A percentile compares a stretch with the other conserved stretches of the same genome.
These are phyloP conservation scores for Nothocercus julius DNA, from an alignment of 2,113 vertebrate genomes.

Conservation along the genomic window DNA sequence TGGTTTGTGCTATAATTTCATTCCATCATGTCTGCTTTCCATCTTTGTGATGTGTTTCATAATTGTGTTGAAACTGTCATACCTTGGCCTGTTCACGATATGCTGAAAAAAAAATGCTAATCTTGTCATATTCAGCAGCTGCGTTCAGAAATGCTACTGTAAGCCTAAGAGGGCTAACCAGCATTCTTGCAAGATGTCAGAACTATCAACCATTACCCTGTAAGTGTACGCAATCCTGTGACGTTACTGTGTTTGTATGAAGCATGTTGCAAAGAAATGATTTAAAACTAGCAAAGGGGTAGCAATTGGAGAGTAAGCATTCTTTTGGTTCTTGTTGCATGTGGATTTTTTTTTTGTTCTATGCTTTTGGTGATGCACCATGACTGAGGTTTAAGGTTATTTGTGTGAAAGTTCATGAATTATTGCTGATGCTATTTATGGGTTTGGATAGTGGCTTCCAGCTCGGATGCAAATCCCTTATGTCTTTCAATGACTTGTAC, in stretches of 20 bases:
- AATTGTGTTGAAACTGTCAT: slow-evolving; percentile 57
- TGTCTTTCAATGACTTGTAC: background rate
- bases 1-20: background rate
- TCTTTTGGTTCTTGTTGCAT: slow-evolving; percentile 58
- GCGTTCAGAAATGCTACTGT: slow-evolving; percentile 99
- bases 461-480: background rate
- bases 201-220: slow-evolving; percentile 99
- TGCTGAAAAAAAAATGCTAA: slow-evolving; percentile 84
- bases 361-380: slow-evolving; percentile 18
- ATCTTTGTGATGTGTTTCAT: slow-evolving; percentile 19
- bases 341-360: slow-evolving; percentile 37
- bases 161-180: slow-evolving; percentile 96
- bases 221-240: slow-evolving; percentile 89
- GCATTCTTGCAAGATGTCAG: slow-evolving; percentile 99
- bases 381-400: background rate
- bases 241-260: slow-evolving; percentile 70
- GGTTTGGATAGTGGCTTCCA: background rate
- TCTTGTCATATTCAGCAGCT: slow-evolving; percentile 99
- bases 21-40: slow-evolving; percentile 1
- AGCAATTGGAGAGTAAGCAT: background rate
- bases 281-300: slow-evolving; percentile 6
- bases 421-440: background rate
- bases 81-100: slow-evolving; percentile 67
- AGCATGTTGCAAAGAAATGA: slow-evolving; percentile 71
- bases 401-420: background rate